Evolutionary conservation across 2,888 invertebrate species (phyloP), one percentile per base, ranked within the genome.

Genomic region (Andricus curvator): DNA sequence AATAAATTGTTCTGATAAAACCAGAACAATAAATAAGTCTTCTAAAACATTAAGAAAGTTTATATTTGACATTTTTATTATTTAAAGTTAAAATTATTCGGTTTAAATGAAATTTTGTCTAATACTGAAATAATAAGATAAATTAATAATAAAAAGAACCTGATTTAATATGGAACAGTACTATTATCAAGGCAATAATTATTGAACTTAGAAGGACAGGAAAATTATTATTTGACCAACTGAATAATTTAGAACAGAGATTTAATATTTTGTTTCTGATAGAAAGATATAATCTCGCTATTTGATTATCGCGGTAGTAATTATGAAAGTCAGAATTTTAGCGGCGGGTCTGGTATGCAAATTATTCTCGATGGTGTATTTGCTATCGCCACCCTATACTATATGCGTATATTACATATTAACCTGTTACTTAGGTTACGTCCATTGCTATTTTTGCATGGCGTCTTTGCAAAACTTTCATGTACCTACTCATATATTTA

Each of bases 371-470:
- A 77, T 79, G 44, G 74, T 74, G 64, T 56, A 70, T 80, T 83
- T 77, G 33, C 79, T 68, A 66, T 67, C 44, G 79, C 68, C 64
- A 76, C 48, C 17, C 48, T 48, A 4, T 48, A 17, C 78, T 68
- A 67, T 81, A 83, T 68, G 78, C 51, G 60, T 70, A 82, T 82
- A 48, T 48, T 78, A 67, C 78, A 83, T 76, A 80, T 80, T 83
- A 81, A 81, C 80, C 79, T 78, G 76, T 76, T 83, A 81, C 81
- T 81, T 81, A 81, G 79, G 79, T 51, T 79, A 33, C 78, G 60
- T 70, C 62, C 74, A 37, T 78, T 37, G 78, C 76, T 70, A 78
- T 78, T 84, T 78, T 62, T 68, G 66, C 81, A 51, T 51, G 51
- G n/a, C 51, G n/a, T 74, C 74, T 74, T 74, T 51, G 33, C 74